phyloP scores from a whole-genome alignment of 2,888 invertebrate genomes.

The Bugulina stolonifera region DNA sequence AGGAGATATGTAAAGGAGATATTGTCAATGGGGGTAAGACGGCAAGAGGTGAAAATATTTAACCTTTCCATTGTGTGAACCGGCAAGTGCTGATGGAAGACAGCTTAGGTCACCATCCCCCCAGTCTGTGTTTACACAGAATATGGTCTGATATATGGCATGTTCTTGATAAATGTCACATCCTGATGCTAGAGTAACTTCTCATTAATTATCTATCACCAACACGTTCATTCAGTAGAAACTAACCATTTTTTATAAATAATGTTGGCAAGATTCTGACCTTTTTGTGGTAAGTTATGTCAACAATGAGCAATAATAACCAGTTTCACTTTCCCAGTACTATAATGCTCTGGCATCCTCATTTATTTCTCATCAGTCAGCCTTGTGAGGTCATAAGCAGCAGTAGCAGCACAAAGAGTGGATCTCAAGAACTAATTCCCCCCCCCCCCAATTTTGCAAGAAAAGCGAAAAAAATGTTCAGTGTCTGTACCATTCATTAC shows the following conservation, averaged over 20 bases:
- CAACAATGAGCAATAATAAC: not conserved
- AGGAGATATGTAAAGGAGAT: too few species aligned
- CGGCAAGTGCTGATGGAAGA: not conserved
- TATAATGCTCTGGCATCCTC: not conserved
- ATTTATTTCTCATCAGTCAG: constrained; percentile 7
- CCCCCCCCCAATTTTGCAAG: too few species aligned
- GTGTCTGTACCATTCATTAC: too few species aligned
- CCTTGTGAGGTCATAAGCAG: too few species aligned
- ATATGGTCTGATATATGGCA: not conserved
- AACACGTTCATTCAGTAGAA: not conserved
- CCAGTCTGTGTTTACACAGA: not conserved
- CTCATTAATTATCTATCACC: not conserved
- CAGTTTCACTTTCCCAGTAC: not conserved
- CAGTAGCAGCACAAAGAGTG: too few species aligned
- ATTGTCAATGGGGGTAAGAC: too few species aligned
- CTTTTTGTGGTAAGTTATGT: not conserved
- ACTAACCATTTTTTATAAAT: not conserved
- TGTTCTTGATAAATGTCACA: not conserved
- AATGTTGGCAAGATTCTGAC: not conserved
- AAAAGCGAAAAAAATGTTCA: too few species aligned
- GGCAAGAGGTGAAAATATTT: too few species aligned
- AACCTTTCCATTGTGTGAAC: not conserved
- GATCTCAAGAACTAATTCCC: too few species aligned
- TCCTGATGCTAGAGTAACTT: not conserved
- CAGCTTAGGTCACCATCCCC: not conserved